Conservation (phyloP, 2,113 vertebrate genomes). For the Elephas maximus region DNA sequence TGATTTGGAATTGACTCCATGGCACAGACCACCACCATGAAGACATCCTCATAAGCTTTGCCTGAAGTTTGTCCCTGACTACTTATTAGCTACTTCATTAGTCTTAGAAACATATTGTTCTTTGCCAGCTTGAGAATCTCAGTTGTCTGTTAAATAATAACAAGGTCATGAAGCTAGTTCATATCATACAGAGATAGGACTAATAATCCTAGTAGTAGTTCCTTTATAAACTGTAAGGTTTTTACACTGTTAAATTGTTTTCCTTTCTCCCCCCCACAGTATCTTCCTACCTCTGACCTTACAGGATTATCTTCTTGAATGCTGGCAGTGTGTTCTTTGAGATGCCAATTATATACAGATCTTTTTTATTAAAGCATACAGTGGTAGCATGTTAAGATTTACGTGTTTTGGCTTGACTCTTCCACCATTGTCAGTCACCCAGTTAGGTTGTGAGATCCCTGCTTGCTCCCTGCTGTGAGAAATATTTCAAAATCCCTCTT, state of each 20-base stretch:
- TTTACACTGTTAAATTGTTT: conserved; percentile 19
- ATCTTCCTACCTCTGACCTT: background rate
- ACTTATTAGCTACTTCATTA: background rate
- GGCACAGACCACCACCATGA: background rate
- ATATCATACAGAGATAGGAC: background rate
- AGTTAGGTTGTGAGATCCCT: background rate
- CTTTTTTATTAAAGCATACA: conserved; percentile 9
- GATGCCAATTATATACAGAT: background rate
- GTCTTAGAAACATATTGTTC: background rate
- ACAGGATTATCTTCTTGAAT: conserved; percentile 3
- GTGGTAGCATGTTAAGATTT: background rate
- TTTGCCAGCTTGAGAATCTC: background rate
- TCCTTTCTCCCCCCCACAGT: background rate
- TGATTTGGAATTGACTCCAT: background rate
- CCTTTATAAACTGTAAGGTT: background rate
- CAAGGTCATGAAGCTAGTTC: background rate
- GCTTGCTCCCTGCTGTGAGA: background rate
- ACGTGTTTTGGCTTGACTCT: conserved; percentile 7
- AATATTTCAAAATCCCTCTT: background rate
- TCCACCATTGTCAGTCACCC: background rate
- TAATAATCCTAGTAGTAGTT: background rate
- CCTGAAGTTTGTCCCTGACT: conserved; percentile 22
- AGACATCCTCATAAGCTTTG: conserved; percentile 4
- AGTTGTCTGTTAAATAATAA: background rate
- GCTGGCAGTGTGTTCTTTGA: background rate